These are phyloP conservation scores for Conus canariensis DNA, from an alignment of 2,888 invertebrate species.

Conservation along the genomic window DNA sequence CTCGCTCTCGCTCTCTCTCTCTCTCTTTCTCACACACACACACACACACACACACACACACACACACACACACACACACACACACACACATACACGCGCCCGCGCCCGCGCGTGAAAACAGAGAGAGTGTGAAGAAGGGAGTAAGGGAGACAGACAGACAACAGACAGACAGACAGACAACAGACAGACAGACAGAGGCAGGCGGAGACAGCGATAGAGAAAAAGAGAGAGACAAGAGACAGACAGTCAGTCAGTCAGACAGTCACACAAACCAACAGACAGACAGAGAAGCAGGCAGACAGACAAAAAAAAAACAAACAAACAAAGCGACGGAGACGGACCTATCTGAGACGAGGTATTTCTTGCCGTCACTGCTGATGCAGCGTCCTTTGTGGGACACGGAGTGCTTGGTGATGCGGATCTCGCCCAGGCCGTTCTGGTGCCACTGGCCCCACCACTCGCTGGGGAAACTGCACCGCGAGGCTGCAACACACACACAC, in stretches of 20 bases:
- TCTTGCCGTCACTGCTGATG: constrained; percentile 50
- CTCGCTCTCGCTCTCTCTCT: too few relatives aligned
- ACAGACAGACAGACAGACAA: background rate
- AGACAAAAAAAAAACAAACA: background rate
- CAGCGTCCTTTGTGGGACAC: constrained; percentile 53
- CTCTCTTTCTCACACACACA: too few relatives aligned
- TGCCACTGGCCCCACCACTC: constrained; percentile 65
- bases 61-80: too few relatives aligned
- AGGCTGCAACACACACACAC: constrained; percentile 51
- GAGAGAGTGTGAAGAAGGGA: too few relatives aligned
- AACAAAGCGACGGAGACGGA: background rate
- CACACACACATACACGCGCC: too few relatives aligned
- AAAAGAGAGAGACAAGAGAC: background rate
- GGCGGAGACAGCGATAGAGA: background rate
- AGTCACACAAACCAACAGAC: background rate
- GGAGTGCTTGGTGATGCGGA: constrained; percentile 48
- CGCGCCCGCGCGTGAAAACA: too few relatives aligned
- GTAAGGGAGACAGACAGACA: background rate
- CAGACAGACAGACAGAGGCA: background rate
- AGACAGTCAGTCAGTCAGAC: background rate
- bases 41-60: too few relatives aligned
- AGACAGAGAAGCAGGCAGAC: background rate
- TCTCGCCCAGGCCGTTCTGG: constrained; percentile 57
- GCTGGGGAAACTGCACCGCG: constrained; percentile 59
- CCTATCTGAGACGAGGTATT: constrained; percentile 55